Percentiles rank a stretch among this genome's conserved stretches.
Evolutionary conservation across 2,797 vertebrate genomes (phyloP).

Genomic region (Coendou prehensilis): DNA sequence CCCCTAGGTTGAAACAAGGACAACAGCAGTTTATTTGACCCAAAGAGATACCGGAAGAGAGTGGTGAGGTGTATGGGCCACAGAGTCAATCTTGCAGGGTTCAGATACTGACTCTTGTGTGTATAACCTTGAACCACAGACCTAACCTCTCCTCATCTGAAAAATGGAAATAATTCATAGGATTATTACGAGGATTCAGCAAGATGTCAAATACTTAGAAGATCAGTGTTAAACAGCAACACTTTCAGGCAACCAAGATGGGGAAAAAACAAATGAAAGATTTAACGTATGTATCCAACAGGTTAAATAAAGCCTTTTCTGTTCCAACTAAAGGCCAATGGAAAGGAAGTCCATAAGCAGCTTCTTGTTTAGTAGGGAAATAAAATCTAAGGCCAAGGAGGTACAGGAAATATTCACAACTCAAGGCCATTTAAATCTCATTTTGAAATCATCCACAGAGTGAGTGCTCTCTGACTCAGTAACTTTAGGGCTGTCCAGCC

Average conservation of each 20-base stretch:
- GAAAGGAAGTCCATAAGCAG: neutral
- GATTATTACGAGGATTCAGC: neutral
- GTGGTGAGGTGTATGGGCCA: accelerated
- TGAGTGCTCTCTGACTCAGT: neutral
- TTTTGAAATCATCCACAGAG: neutral
- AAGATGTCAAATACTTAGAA: neutral
- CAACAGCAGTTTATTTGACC: neutral
- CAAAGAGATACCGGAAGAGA: neutral
- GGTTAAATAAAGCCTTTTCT: neutral
- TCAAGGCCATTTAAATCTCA: too few species aligned
- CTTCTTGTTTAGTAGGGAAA: neutral
- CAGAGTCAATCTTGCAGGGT: neutral
- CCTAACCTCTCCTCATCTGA: neutral
- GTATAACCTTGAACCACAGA: neutral
- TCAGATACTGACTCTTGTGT: neutral
- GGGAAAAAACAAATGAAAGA: neutral
- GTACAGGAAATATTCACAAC: accelerated
- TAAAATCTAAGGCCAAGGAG: neutral
- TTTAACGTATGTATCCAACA: neutral
- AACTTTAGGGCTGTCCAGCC: neutral
- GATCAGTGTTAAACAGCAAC: neutral
- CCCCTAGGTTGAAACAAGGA: constrained; percentile 41
- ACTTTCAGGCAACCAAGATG: neutral
- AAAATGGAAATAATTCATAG: neutral
- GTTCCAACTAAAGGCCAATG: neutral